Evolutionary conservation across 92 coral and sea anemone species (phyloP), one percentile per base, ranked within the genome.

Genomic region (Paramuricea clavata): DNA sequence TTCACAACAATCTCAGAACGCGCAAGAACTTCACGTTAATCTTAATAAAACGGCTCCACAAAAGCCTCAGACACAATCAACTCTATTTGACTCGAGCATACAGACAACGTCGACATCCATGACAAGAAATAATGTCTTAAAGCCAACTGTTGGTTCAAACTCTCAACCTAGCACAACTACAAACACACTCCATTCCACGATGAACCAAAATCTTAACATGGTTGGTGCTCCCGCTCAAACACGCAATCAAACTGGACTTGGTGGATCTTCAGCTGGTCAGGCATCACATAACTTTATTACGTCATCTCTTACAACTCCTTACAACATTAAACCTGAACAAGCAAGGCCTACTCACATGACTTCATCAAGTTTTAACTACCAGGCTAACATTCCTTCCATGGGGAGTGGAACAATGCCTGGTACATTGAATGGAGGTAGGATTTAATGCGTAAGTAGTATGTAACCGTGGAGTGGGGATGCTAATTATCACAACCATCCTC

Each of bases 1-100:
- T 13, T 69, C 93, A 17, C 72, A 57, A 13, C 54, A 41, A 21
- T 79, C 84, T 6, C 84, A 79, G 56, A 61, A 79, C 73, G 34
- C 73, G 4, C 52, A 79, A 79, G 84, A 79, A 33, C 54, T 79
- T 35, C 39, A 30, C 9, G 59, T 49, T 47, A 79, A 69, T 42
- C 84, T 79, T 26, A 59, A 22, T 30, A 26, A 36, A 13, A 35
- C 26, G 0, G 36, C 36, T 67, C 39, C 17, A 39, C 44, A 39
- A 10, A 39, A 39, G 44, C 44, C 44, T 32, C 25, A 32, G 52
- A 35, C 72, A 34, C 50, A 79, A 6, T 32, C 34, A 28, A 59
- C 84, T 35, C 73, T 27, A 31, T 59, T 79, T 19, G 84, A 65
- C 25, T 57, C 72, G 36, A 41, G 32, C 16, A 52, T 12, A 35